Evolutionary conservation across 1,140 invertebrate genomes (phyloP), one percentile per base, ranked within the genome.

Genomic region (Contarinia nasturtii): DNA sequence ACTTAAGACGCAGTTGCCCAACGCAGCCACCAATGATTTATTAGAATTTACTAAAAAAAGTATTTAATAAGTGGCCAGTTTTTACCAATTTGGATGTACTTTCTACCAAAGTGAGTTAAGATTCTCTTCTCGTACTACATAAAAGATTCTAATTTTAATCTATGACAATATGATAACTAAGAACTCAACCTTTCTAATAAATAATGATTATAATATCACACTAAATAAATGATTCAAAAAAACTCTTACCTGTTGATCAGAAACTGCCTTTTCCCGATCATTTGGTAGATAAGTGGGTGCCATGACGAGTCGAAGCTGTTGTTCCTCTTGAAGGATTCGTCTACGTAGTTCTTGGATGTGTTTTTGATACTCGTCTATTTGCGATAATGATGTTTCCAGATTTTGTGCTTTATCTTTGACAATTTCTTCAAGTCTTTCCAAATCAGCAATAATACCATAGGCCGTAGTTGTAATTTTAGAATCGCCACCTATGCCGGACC

Each of bases 231-330:
- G 21, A 45, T 11, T 37, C 36, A 46, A 52, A 41, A 54, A n/a
- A 43, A 49, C 52, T 74, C 87, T 77, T 86, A 95, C 91, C 80
- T 89, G 84, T 75, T 91, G 86, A 62, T 92, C 86, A 57, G 78
- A 71, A 49, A 79, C 68, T 59, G 87, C 86, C 56, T 79, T 80
- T 54, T 91, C 86, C 55, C 82, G 73, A 57, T 91, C 84, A 49
- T 81, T 77, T 45, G 85, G 78, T 63, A 80, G 70, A 69, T 86
- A 80, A 52, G 81, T 80, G 38, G 87, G 81, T 65, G 82, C 80
- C 60, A 84, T 69, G 44, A 86, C 76, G 46, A 80, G 72, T 41
- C 86, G 73, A 53, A 92, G 68, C 56, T 86, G 81, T 61, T 90
- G 86, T 64, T 92, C 88, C 27, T 82, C 82, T 61, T 83, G 75